A percentile compares a stretch with the other conserved stretches of the same genome.
Evolutionary conservation across 2,113 vertebrate species (phyloP).

Genomic region (Lepus americanus): DNA sequence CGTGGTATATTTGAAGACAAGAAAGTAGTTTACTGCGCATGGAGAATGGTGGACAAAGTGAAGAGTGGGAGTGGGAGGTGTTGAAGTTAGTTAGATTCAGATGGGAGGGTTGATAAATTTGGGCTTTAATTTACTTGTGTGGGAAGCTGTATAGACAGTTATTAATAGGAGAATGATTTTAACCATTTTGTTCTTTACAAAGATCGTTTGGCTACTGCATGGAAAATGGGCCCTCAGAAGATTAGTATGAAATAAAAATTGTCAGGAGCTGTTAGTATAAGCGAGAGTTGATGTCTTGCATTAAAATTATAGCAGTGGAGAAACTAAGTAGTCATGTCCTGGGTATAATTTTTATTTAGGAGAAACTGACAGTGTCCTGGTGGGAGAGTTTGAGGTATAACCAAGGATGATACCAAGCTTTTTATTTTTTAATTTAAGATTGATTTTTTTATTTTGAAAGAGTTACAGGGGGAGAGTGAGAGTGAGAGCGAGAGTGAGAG

Average conservation of each 20-base stretch:
- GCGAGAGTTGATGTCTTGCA: neutral
- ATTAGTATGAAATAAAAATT: neutral
- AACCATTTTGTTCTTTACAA: neutral
- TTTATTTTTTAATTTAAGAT: too few species aligned
- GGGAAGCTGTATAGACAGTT: neutral
- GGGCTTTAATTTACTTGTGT: neutral
- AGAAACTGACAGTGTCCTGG: neutral
- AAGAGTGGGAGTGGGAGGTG: accelerated
- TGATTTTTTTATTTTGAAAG: too few species aligned
- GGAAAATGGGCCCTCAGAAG: neutral
- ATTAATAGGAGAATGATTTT: neutral
- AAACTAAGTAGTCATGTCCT: neutral
- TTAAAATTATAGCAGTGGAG: neutral
- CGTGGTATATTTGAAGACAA: neutral
- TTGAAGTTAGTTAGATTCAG: neutral
- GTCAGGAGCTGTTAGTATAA: neutral
- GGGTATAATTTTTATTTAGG: neutral
- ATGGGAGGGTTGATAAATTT: neutral
- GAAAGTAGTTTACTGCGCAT: neutral
- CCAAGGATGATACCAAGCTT: neutral
- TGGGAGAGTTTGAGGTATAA: neutral
- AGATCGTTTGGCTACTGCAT: neutral
- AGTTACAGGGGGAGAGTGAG: too few species aligned
- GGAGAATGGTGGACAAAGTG: neutral
- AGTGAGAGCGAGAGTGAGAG: too few species aligned